These are phyloP conservation scores for Channallabes apus DNA, from an alignment of 2,797 vertebrate genomes.

Conservation along the genomic window DNA sequence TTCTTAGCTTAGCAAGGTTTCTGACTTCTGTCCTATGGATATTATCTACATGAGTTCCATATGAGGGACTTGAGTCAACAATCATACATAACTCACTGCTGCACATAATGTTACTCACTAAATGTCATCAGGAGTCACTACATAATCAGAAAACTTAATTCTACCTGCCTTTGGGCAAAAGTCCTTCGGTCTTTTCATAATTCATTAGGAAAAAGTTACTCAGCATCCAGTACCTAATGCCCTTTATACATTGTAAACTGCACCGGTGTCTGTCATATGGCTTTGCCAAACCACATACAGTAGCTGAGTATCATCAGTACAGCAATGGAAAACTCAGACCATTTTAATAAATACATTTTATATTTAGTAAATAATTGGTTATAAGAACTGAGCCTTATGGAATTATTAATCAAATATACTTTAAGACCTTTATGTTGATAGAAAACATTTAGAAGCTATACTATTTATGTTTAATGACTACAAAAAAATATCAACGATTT, in stretches of 20 bases:
- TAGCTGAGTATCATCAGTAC: not conserved
- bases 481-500: not conserved
- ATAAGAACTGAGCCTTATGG: not conserved
- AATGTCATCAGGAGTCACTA: not conserved
- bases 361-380: not conserved
- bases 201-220: not conserved
- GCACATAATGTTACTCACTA: not conserved
- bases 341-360: not conserved
- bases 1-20: not conserved
- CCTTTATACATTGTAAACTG: not conserved
- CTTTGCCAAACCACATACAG: not conserved
- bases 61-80: not conserved
- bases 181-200: not conserved
- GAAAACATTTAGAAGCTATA: not conserved
- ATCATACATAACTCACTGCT: not conserved
- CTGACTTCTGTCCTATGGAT: not conserved
- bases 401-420: not conserved
- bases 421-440: not conserved
- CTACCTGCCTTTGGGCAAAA: not conserved
- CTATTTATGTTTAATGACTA: not conserved
- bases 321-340: not conserved
- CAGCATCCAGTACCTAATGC: not conserved
- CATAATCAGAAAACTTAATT: not conserved
- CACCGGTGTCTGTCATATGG: not conserved
- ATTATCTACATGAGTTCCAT: not conserved